Base-by-base conservation (phyloP, 2,888 invertebrate genomes). In the Melanostoma scalare region DNA sequence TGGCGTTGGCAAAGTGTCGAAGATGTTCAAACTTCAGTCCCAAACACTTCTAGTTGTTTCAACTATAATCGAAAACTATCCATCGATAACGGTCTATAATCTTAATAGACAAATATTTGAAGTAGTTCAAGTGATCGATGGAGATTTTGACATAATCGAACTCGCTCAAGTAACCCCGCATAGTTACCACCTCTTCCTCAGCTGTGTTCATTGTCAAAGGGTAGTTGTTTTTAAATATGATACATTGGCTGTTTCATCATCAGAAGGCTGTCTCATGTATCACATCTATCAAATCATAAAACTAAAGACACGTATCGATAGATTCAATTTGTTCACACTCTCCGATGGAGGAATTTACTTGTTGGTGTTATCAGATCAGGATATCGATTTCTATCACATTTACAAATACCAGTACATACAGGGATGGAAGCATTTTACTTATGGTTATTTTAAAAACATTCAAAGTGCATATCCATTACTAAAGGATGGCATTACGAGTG, bases 71-170 rank as follows among this genome's bases (percentile, higher is more conserved):
- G 77, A 76, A 44, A 87, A 89, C 33, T 86, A 87, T 65, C 87
- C 89, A 0, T 86, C 84, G 1, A 46, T 89, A 52, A 87, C 87
- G 4, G 86, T 90, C 10, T 89, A 89, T 77, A 85, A 73, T 1
- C 79, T 87, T 5, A 73, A 86, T 2, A n/a, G 30, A 0, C 87
- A 88, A 6, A 80, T 87, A 20, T 90, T 90, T 38, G 86, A 87
- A 31, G 60, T 88, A 4, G 71, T 86, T 2, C 90, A 90, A 77
- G 75, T 86, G n/a, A 88, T 90, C 38, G 87, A 86, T 33, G 90
- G 90, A 0, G 88, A 89, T 72, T 90, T 87, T 61, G 89, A 90
- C 77, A 80, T 90, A 5, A 88, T 88, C 10, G 89, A 88, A 71
- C 6, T 87, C 9, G 77, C 82, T 20, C 78, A 72, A 44, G 46